phyloP scores from a whole-genome alignment of 2,888 invertebrate genomes.

The Stenodera caucasica region DNA sequence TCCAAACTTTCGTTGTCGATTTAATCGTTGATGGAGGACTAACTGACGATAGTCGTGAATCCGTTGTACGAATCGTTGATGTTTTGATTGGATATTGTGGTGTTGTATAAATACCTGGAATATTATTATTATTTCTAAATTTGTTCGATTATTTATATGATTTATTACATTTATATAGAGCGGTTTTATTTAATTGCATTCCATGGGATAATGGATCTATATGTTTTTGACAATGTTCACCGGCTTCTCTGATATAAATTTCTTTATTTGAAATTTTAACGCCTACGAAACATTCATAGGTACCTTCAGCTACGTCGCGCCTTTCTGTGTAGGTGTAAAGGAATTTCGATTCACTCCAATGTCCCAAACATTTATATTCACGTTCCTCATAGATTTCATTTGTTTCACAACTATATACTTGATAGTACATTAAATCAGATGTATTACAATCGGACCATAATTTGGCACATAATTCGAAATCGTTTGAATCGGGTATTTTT shows the following conservation, averaged over 20 bases:
- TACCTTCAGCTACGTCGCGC: conserved; percentile 60
- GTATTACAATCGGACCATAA: conserved; percentile 67
- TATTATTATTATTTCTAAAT: conserved; percentile 5
- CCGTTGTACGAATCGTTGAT: conserved; percentile 19
- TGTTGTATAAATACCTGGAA: conserved; percentile 18
- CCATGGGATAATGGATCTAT: conserved; percentile 63
- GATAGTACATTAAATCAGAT: conserved; percentile 68
- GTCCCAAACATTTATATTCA: conserved; percentile 67
- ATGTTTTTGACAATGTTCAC: conserved; percentile 64
- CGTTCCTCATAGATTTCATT: conserved; percentile 66
- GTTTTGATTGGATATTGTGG: conserved; percentile 18
- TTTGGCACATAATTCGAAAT: conserved; percentile 65
- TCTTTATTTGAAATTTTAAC: conserved; percentile 61
- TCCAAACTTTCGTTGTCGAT: conserved; percentile 43
- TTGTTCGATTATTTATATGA: neutral
- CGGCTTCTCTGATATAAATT: conserved; percentile 69
- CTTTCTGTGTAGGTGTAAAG: conserved; percentile 68
- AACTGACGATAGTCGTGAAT: conserved; percentile 23
- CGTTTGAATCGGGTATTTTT: conserved; percentile 62
- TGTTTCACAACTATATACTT: conserved; percentile 64
- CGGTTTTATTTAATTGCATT: conserved; percentile 63
- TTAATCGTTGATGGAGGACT: conserved; percentile 25
- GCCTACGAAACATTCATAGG: conserved; percentile 69
- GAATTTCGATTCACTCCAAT: conserved; percentile 65
- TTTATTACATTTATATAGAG: conserved; percentile 45